Conservation (phyloP, 1,140 invertebrate genomes). For the Formica exsecta region DNA sequence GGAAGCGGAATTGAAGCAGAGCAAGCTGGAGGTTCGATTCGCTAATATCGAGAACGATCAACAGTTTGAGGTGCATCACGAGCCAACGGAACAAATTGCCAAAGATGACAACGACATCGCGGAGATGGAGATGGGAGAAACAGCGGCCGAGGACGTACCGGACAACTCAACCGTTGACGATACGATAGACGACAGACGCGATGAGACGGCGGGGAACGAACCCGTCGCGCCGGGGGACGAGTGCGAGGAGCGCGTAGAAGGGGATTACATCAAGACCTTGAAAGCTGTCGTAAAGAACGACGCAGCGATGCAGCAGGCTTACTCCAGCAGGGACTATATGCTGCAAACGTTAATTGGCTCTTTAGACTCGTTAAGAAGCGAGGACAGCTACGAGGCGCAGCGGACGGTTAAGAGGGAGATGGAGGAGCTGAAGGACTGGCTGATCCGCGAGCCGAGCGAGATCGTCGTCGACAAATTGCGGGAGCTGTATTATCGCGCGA, state of each 20-base stretch:
- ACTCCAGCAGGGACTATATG: slow-evolving; percentile 74
- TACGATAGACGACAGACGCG: neutral
- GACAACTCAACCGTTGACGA: neutral
- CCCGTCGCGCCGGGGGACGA: neutral
- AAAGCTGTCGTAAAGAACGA: slow-evolving; percentile 74
- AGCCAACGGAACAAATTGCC: slow-evolving; percentile 46
- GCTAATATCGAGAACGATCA: slow-evolving; percentile 65
- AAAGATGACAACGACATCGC: slow-evolving; percentile 32
- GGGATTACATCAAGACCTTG: slow-evolving; percentile 79
- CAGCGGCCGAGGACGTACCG: neutral
- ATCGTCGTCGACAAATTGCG: slow-evolving; percentile 76
- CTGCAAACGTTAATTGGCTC: slow-evolving; percentile 78
- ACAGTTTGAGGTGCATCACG: slow-evolving; percentile 59
- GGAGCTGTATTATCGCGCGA: slow-evolving; percentile 79
- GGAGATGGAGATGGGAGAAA: neutral
- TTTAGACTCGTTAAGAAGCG: slow-evolving; percentile 74
- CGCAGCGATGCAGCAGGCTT: slow-evolving; percentile 47
- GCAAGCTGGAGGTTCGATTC: slow-evolving; percentile 76
- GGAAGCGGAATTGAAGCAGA: slow-evolving; percentile 44
- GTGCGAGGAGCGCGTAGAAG: slow-evolving; percentile 71
- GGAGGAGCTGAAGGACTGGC: slow-evolving; percentile 79
- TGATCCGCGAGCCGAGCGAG: slow-evolving; percentile 77
- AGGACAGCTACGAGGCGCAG: slow-evolving; percentile 74
- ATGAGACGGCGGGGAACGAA: slow-evolving; percentile 59
- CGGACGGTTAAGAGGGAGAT: slow-evolving; percentile 77